phyloP scores from a whole-genome alignment of 2,113 vertebrate genomes.

The Microtus oregoni region DNA sequence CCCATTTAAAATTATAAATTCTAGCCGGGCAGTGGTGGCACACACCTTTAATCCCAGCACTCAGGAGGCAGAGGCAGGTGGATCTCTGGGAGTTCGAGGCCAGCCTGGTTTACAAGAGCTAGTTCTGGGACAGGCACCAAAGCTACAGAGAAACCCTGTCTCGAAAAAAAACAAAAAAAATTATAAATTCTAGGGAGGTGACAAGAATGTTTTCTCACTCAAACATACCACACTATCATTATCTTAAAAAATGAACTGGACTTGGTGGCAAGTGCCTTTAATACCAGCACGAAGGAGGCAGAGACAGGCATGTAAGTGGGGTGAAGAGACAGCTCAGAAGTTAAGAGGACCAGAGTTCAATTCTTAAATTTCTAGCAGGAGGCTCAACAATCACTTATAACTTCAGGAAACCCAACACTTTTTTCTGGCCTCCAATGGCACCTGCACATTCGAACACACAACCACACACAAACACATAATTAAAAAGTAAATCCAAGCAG shows the following conservation, averaged over 20 bases:
- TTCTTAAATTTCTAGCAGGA: not conserved
- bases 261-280: not conserved
- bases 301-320: not conserved
- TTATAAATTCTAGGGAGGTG: not conserved
- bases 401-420: not conserved
- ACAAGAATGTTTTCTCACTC: not conserved
- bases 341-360: not conserved
- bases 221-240: not conserved
- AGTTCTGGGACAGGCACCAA: too few species aligned
- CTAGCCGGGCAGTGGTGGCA: not conserved
- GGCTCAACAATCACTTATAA: not conserved
- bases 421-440: not conserved
- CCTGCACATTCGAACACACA: not conserved
- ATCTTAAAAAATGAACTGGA: not conserved
- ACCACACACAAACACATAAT: not conserved
- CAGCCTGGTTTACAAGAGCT: too few species aligned
- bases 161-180: not conserved
- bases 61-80: too few species aligned
- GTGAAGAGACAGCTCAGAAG: not conserved
- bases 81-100: too few species aligned
- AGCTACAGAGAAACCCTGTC: too few species aligned
- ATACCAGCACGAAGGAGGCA: not conserved
- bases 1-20: slow-evolving; percentile 7
- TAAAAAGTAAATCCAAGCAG: not conserved
- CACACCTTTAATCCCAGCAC: too few species aligned